These are phyloP conservation scores for Parazoanthus atlanticus DNA, from an alignment of 92 coral and sea anemone genomes.

Conservation along the genomic window DNA sequence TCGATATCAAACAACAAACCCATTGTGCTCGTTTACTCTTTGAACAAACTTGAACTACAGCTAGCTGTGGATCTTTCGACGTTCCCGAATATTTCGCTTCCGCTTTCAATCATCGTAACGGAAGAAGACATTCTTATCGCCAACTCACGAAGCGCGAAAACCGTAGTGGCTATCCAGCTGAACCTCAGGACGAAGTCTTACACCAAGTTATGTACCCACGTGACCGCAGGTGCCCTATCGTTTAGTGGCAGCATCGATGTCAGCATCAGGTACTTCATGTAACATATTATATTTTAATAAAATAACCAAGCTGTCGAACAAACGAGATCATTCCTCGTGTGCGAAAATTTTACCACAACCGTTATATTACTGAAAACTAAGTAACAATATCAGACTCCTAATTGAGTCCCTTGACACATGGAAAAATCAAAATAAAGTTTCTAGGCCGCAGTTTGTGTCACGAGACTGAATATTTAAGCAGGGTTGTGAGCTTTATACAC, in stretches of 20 bases:
- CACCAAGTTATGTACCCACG: constrained; percentile 47
- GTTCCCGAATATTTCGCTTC: constrained; percentile 43
- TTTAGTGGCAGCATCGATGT: constrained; percentile 52
- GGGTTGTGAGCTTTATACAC: no score
- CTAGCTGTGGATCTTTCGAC: constrained; percentile 53
- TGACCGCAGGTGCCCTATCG: constrained; percentile 9
- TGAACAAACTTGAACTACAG: constrained; percentile 26
- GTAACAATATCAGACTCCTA: no score
- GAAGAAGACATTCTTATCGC: constrained; percentile 63
- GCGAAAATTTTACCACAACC: no score
- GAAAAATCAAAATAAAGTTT: not conserved
- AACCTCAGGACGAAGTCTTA: constrained; percentile 35
- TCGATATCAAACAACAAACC: constrained; percentile 46
- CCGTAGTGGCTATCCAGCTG: constrained; percentile 60
- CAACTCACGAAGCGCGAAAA: constrained; percentile 55
- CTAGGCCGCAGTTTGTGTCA: no score
- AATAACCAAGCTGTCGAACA: not conserved
- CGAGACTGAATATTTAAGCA: no score
- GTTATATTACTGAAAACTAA: no score
- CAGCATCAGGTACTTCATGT: constrained; percentile 21
- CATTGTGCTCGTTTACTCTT: constrained; percentile 58
- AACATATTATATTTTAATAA: no score
- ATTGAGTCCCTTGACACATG: constrained; percentile 21
- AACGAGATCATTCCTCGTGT: no score
- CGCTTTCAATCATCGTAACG: constrained; percentile 63